phyloP scores from a whole-genome alignment of 2,888 invertebrate species.

The Synanthedon tipuliformis region DNA sequence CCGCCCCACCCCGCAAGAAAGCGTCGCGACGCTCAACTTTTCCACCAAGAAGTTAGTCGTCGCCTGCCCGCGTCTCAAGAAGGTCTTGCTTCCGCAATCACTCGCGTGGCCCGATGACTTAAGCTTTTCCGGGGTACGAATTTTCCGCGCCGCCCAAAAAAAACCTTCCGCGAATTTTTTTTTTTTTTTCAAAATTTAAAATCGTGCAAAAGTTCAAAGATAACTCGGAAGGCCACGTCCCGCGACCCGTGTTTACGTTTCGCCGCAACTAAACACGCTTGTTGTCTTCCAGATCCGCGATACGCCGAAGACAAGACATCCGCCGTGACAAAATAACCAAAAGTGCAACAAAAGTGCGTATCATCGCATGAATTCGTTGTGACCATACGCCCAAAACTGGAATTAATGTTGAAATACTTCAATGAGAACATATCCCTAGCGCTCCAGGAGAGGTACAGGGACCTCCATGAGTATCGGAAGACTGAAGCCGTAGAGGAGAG shows the following conservation, averaged over 20 bases:
- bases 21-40: slow-evolving; percentile 68
- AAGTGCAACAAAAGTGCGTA: slow-evolving; percentile 17
- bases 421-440: slow-evolving; percentile 69
- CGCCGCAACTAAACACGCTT: slow-evolving; percentile 3
- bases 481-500: slow-evolving; percentile 62
- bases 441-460: slow-evolving; percentile 69
- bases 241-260: slow-evolving; percentile 2
- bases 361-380: slow-evolving; percentile 54
- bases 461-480: slow-evolving; percentile 69
- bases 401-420: slow-evolving; percentile 71
- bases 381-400: slow-evolving; percentile 60
- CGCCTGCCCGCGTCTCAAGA: slow-evolving; percentile 69
- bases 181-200: not conserved
- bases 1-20: slow-evolving; percentile 68
- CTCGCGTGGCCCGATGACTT: slow-evolving; percentile 20
- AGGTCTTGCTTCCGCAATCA: slow-evolving; percentile 63
- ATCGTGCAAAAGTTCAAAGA: slow-evolving; percentile 10
- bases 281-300: slow-evolving; percentile 37
- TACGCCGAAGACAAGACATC: slow-evolving; percentile 19
- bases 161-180: slow-evolving; percentile 1
- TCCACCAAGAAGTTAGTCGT: slow-evolving; percentile 72
- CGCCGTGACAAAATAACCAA: slow-evolving; percentile 5
- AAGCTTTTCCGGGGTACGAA: slow-evolving; percentile 33
- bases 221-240: slow-evolving; percentile 5
- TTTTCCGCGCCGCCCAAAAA: slow-evolving; percentile 6